phyloP scores from a whole-genome alignment of 2,888 invertebrate species.

The Masnerella sp. region DNA sequence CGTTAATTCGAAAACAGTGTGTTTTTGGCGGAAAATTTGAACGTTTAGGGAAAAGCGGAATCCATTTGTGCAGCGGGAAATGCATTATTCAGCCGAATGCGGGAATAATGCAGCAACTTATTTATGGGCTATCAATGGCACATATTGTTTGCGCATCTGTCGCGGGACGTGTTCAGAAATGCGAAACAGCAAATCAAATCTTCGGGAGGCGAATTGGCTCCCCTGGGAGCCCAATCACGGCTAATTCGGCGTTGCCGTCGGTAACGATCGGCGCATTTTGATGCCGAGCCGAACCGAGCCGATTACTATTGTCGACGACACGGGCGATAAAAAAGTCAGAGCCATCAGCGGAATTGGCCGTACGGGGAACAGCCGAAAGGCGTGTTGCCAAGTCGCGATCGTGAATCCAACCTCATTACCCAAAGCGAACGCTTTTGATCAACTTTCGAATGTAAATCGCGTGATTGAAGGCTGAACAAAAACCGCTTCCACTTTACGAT shows the following conservation, averaged over 20 bases:
- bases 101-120: constrained; percentile 41
- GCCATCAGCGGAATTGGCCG: constrained; percentile 38
- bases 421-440: constrained; percentile 45
- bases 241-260: constrained; percentile 31
- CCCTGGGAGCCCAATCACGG: constrained; percentile 45
- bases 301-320: constrained; percentile 38
- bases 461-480: constrained; percentile 33
- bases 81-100: constrained; percentile 43
- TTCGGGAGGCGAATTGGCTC: constrained; percentile 39
- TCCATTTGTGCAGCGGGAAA: constrained; percentile 12
- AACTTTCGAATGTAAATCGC: constrained; percentile 50
- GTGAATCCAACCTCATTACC: constrained; percentile 72
- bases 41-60: too few relatives aligned
- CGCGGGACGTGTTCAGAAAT: constrained; percentile 53
- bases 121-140: constrained; percentile 48
- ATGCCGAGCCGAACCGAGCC: constrained; percentile 2
- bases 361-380: constrained; percentile 64
- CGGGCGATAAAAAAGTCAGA: constrained; percentile 36
- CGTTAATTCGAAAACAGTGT: too few relatives aligned
- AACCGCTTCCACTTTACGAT: constrained; percentile 28
- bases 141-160: constrained; percentile 55
- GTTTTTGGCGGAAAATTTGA: too few relatives aligned
- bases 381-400: constrained; percentile 72
- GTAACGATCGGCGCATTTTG: constrained; percentile 37
- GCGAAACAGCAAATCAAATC: constrained; percentile 47